These are phyloP conservation scores for Uloborus diversus DNA, from an alignment of 1,140 invertebrate genomes.

Conservation along the genomic window DNA sequence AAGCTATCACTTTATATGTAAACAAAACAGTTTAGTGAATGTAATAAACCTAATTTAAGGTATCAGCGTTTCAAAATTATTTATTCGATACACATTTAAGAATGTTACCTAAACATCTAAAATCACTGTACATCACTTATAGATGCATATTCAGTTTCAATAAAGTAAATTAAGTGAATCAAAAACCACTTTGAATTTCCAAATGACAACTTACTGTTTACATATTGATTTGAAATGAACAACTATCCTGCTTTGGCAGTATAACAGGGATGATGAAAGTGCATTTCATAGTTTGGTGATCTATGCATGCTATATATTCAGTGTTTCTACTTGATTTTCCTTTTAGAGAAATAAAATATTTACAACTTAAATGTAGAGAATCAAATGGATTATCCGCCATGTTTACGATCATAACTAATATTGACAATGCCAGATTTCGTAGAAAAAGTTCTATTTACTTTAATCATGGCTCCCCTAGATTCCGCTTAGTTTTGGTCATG, in stretches of 20 bases:
- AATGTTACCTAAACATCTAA: no score
- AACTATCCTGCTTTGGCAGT: neutral
- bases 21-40: no score
- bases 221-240: constrained; percentile 36
- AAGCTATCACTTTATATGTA: no score
- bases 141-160: no score
- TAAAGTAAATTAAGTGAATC: neutral
- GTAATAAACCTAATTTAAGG: no score
- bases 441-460: no score
- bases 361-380: constrained; percentile 23
- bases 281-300: neutral
- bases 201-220: constrained; percentile 56
- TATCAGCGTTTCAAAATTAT: no score
- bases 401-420: constrained; percentile 56
- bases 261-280: neutral
- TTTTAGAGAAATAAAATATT: constrained; percentile 32
- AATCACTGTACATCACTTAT: no score
- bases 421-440: constrained; percentile 36
- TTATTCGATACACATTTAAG: no score
- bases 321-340: neutral
- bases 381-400: constrained; percentile 54
- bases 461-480: no score
- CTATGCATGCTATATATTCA: neutral
- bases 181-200: neutral
- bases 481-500: no score